A percentile compares a stretch with the other conserved stretches of the same genome.
These are phyloP conservation scores for Drosophila suboccidentalis DNA, from an alignment of 2,888 invertebrate genomes.

Conservation along the genomic window DNA sequence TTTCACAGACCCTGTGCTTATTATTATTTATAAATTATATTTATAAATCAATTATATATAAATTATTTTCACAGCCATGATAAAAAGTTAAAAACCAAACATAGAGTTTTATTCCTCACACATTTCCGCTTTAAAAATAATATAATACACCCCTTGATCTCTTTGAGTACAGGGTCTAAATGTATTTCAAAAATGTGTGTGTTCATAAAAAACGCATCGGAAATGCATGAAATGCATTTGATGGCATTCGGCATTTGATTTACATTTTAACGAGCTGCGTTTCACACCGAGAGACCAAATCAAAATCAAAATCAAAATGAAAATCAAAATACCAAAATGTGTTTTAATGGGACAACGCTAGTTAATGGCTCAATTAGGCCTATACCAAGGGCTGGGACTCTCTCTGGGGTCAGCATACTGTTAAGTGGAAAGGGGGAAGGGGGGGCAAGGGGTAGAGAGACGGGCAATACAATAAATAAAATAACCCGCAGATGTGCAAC, in stretches of 20 bases:
- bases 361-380: conserved; percentile 73
- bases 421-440: neutral
- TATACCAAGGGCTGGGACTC: neutral
- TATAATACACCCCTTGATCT: neutral
- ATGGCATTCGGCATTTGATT: conserved; percentile 54
- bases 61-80: too few relatives aligned
- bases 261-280: conserved; percentile 68
- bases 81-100: too few relatives aligned
- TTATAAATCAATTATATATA: too few relatives aligned
- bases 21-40: too few relatives aligned
- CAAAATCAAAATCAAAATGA: conserved; percentile 47
- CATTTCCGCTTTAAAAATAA: neutral
- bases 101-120: too few relatives aligned
- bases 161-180: neutral
- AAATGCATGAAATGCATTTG: conserved; percentile 48
- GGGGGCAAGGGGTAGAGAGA: conserved; percentile 10
- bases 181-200: conserved; percentile 35
- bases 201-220: conserved; percentile 51
- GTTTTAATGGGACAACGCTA: conserved; percentile 61
- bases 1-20: neutral
- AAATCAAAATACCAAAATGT: conserved; percentile 44
- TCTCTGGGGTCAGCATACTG: neutral
- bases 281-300: conserved; percentile 57
- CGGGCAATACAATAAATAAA: conserved; percentile 64
- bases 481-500: conserved; percentile 62